Base-by-base conservation (phyloP, 2,888 invertebrate genomes). In the Lepidochrysops patricia region DNA sequence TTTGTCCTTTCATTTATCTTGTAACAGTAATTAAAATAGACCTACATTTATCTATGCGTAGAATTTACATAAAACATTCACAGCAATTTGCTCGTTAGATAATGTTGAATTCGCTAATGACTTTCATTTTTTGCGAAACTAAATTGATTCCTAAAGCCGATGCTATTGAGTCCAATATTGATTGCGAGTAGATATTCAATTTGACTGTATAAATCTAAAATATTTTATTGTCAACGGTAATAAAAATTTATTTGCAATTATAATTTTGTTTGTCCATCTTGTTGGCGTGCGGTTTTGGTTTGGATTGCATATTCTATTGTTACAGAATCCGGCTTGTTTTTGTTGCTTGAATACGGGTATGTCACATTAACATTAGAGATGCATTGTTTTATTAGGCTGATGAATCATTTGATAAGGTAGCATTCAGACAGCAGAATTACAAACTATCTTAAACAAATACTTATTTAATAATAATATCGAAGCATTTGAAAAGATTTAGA, bases 1-100 rank as follows among this genome's bases (percentile, higher is more conserved):
- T 75, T 75, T 74, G 68, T 68, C 68, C 65, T 66, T 64, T 62
- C 74, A 72, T 74, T 68, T 71, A 63, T 67, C 70, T 65, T 67
- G 68, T 66, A 64, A 65, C 57, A 66, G 72, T 78, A 81, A 83
- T 82, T 83, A 82, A 82, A 78, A 79, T 69, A 67, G 62, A 73
- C 66, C 69, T 73, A 72, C 80, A 80, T 80, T 80, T 78, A 75
- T 58, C 50, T 58, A 58, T 58, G 58, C 58, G 52, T 58, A 58
- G 26, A 50, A 58, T 58, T 58, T 49, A 50, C 58, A 58, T 58
- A 58, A 58, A 58, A 58, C 58, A 50, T 58, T 58, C 32, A 49
- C 43, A 58, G 58, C 26, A 58, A 34, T 58, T 58, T 34, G 58
- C 50, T 58, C 50, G 58, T 58, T 58, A 58, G 58, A 50, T 58